Percentiles rank a stretch among this genome's conserved stretches.
phyloP scores from a whole-genome alignment of 2,888 invertebrate species.

The Pammene aurita region DNA sequence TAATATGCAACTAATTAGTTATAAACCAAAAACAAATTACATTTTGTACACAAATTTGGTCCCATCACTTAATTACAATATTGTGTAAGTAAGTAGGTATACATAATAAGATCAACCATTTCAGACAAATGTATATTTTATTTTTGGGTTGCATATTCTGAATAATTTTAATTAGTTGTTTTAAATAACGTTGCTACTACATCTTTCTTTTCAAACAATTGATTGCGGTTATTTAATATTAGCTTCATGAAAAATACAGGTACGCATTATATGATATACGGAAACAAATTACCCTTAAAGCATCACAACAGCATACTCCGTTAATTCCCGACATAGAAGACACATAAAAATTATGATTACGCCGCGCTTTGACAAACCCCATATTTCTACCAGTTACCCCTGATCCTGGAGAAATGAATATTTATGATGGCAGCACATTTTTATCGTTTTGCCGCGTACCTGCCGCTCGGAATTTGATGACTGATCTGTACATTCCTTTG shows the following conservation, averaged over 20 bases:
- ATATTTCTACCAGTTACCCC: conserved; percentile 70
- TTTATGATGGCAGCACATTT: conserved; percentile 71
- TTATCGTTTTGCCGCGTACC: conserved; percentile 69
- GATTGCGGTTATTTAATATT: too few relatives aligned
- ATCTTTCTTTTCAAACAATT: too few relatives aligned
- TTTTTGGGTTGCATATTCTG: too few relatives aligned
- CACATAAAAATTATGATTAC: conserved; percentile 76
- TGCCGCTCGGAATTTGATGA: conserved; percentile 62
- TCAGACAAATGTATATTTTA: too few relatives aligned
- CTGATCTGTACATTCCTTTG: conserved; percentile 48
- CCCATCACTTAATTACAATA: too few relatives aligned
- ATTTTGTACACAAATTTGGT: too few relatives aligned
- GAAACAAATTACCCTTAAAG: conserved; percentile 36
- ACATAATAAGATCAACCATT: too few relatives aligned
- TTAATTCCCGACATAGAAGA: conserved; percentile 46
- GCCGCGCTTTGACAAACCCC: conserved; percentile 68
- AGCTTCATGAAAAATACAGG: too few relatives aligned
- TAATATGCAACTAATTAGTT: too few relatives aligned
- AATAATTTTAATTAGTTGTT: too few relatives aligned
- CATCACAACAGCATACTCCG: conserved; percentile 42
- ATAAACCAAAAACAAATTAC: too few relatives aligned
- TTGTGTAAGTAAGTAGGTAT: too few relatives aligned
- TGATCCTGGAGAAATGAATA: conserved; percentile 66
- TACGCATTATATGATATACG: neutral
- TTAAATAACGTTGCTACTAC: neutral